Evolutionary conservation across 2,888 invertebrate species (phyloP), one percentile per base, ranked within the genome.

Genomic region (Troides helena): DNA sequence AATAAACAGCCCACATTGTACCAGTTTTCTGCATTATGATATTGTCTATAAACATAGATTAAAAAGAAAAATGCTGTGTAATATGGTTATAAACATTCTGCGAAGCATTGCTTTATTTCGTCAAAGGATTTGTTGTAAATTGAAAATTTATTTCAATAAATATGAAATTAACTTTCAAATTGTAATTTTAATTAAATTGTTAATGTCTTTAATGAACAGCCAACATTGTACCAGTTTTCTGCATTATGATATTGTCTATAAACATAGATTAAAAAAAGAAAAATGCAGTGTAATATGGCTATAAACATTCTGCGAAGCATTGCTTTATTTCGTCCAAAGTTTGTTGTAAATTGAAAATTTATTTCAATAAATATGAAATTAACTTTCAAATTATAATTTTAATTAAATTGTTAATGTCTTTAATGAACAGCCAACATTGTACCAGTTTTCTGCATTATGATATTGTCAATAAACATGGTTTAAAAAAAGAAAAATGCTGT

Each of bases 41-140:
- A 53, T n/a, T n/a, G 18, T 6, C n/a, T n/a, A 53, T 23, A 7
- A n/a, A 57, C 23, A 21, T 57, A 1, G 56, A 57, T 57, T 6
- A 10, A 57, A 57, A 21, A 23, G 57, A 1, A 25, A 46, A 30
- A 12, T 8, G n/a, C 57, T 1, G 57, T 0, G 57, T 8, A 57
- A 53, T 53, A 17, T 7, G 50, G 7, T 14, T 23, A 6, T 14
- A 25, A 46, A n/a, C 8, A 21, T 62, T 46, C 6, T 8, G 23
- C 12, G 12, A 62, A 50, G 39, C 30, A 59, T 25, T 46, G n/a
- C 23, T 25, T 60, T 65, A 39, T 30, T 30, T 50, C 30, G 53
- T 53, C 3, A 25, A 65, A 60, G 60, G 46, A 60, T 21, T 36
- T 60, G 30, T 59, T 65, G 43, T 60, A 66, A 60, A 66, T 66